phyloP scores from a whole-genome alignment of 2,113 vertebrate genomes.

The Coptodon bakossiorum region DNA sequence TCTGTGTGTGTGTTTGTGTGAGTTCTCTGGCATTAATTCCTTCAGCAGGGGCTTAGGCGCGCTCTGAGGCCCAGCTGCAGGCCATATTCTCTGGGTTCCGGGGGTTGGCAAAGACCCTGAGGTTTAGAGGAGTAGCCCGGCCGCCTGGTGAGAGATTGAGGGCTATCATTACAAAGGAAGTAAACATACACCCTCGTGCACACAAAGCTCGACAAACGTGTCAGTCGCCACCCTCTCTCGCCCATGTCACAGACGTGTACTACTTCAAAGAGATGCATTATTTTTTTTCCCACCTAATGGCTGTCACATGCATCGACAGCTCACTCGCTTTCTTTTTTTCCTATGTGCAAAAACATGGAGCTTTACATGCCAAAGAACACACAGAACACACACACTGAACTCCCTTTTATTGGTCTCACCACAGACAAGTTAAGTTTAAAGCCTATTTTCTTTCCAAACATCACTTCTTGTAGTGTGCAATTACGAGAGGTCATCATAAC shows the following conservation, averaged over 20 bases:
- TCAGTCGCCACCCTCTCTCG: neutral
- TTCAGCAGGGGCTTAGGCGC: neutral
- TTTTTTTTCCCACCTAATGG: neutral
- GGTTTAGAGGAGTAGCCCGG: conserved; percentile 34
- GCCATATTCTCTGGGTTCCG: conserved; percentile 15
- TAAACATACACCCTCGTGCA: neutral
- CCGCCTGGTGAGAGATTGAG: conserved; percentile 26
- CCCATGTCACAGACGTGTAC: neutral
- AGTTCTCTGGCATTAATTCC: neutral
- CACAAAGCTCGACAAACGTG: neutral
- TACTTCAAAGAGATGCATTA: neutral
- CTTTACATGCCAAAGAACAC: neutral
- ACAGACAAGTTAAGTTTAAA: conserved; percentile 39
- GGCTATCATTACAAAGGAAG: conserved; percentile 49
- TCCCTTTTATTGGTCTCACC: conserved; percentile 15
- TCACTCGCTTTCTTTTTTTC: neutral
- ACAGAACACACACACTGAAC: neutral
- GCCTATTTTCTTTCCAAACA: conserved; percentile 46
- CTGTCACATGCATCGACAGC: neutral
- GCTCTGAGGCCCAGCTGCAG: conserved; percentile 26
- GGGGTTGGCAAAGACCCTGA: conserved; percentile 25
- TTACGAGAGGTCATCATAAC: conserved; percentile 38
- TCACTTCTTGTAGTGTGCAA: conserved; percentile 25
- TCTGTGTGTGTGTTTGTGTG: neutral
- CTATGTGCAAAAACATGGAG: neutral